Conservation (phyloP, 2,888 invertebrate genomes). For the Scaptomyza parva region DNA sequence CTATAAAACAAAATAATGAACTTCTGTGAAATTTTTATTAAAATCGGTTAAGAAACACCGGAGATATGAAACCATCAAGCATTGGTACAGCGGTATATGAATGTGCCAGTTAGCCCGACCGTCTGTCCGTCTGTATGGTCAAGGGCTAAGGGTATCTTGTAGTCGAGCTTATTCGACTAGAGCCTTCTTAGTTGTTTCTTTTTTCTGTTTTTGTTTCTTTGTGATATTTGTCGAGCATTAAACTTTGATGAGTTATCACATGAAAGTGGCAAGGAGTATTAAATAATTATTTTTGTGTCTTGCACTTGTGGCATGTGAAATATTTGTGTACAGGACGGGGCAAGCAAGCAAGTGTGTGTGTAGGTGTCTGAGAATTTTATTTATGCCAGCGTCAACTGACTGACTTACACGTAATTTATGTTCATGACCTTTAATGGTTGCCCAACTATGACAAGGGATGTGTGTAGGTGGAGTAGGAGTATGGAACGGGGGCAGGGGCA, state of each 20-base stretch:
- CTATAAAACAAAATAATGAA: too few relatives aligned
- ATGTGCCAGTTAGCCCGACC: too few relatives aligned
- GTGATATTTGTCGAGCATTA: constrained; percentile 66
- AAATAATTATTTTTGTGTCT: constrained; percentile 73
- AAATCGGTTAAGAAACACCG: too few relatives aligned
- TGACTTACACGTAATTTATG: constrained; percentile 67
- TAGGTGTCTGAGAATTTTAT: constrained; percentile 51
- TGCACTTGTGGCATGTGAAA: constrained; percentile 57
- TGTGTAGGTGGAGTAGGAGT: background rate
- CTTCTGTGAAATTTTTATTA: too few relatives aligned
- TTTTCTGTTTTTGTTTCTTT: constrained; percentile 19
- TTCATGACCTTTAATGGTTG: constrained; percentile 76
- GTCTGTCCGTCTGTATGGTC: too few relatives aligned
- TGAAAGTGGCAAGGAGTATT: constrained; percentile 41
- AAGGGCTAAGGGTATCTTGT: too few relatives aligned
- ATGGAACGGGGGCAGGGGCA: background rate
- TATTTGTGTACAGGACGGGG: constrained; percentile 6
- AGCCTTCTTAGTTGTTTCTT: too few relatives aligned
- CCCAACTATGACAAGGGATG: constrained; percentile 46
- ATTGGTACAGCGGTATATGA: too few relatives aligned
- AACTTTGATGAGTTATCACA: constrained; percentile 77
- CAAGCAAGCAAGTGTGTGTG: too few relatives aligned
- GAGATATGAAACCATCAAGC: too few relatives aligned
- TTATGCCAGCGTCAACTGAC: constrained; percentile 33
- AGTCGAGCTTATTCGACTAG: too few relatives aligned